Base-by-base conservation (phyloP, 2,888 invertebrate species). In the Quadroppia sp. region DNA sequence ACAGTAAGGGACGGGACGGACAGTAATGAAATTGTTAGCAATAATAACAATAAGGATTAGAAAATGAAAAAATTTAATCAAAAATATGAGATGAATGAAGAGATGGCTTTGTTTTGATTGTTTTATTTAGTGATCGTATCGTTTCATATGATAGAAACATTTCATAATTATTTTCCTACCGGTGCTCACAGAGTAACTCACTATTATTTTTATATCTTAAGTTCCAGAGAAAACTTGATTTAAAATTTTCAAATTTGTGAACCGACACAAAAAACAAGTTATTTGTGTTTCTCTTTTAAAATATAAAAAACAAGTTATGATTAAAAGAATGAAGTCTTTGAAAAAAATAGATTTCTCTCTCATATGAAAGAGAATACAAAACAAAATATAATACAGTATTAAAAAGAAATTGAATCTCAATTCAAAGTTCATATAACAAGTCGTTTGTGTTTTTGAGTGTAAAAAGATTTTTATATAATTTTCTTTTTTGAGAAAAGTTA, bases 341-440 rank as follows among this genome's bases (percentile, higher is more conserved):
- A 50, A 50, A 50, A 45, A 50, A 50, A 50, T 50, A 50, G 50
- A 50, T 50, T 50, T 50, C 50, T 50, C 50, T 50, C 50, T 50
- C 50, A n/a, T 50, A 20, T 50, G 45, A 45, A 45, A 45, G n/a
- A 45, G 13, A 50, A 50, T 50, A 50, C 20, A n/a, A 50, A 50
- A 13, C 15, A 50, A 50, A n/a, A 50, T 36, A 36, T 36, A 36
- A 36, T 7, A 50, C 20, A 50, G 4, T 50, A 50, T n/a, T 17
- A 50, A 50, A 50, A 50, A 36, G 36, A 36, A 50, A 50, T 50
- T 50, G 50, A 50, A 50, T n/a, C 50, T 50, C 1, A 20, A 50
- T 20, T 50, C 20, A 9, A 45, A 50, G 50, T 50, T 50, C 50
- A 50, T n/a, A 50, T 50, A 50, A 50, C 50, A 17, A 50, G 50